Percentiles rank a stretch among this genome's conserved stretches.
phyloP scores from a whole-genome alignment of 1,140 invertebrate species.

The fruit fly (Drosophila melanogaster) region DNA sequence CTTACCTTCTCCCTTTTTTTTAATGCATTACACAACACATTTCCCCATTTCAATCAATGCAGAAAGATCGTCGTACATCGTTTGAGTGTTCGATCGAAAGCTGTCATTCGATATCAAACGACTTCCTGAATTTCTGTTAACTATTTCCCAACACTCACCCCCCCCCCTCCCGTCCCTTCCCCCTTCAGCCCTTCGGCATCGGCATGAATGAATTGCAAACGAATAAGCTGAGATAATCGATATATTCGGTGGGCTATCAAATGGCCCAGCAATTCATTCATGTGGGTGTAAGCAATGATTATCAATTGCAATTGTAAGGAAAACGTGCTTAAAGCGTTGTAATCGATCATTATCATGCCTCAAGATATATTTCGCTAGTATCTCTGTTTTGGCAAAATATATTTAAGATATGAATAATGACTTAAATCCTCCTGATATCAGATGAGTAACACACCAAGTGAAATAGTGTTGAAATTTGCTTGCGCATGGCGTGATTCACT shows the following conservation, averaged over 20 bases:
- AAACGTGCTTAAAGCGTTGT: not conserved
- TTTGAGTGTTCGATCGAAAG: slow-evolving; percentile 10
- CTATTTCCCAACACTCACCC: slow-evolving; percentile 12
- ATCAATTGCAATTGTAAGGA: not conserved
- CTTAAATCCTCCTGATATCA: not conserved
- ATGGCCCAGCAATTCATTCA: slow-evolving; percentile 7
- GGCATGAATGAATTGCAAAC: slow-evolving; percentile 10
- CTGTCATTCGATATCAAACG: slow-evolving; percentile 26
- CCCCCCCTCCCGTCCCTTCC: no score
- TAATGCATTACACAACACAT: not conserved
- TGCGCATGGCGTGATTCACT: slow-evolving; percentile 4
- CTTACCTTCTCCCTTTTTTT: not conserved
- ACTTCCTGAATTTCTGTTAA: slow-evolving; percentile 38
- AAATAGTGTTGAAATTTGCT: slow-evolving; percentile 3
- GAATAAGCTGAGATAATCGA: slow-evolving; percentile 6
- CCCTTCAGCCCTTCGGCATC: slow-evolving; percentile 1
- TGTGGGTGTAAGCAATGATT: not conserved
- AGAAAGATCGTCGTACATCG: not conserved
- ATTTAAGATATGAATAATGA: not conserved
- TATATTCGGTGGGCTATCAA: slow-evolving; percentile 16
- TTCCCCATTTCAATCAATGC: slow-evolving; percentile 4
- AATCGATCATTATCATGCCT: no score
- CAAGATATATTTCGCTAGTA: not conserved
- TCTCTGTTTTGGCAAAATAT: not conserved
- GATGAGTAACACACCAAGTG: not conserved